Evolutionary conservation across 2,888 invertebrate species (phyloP), one percentile per base, ranked within the genome.

Genomic region (Acleris laterana): DNA sequence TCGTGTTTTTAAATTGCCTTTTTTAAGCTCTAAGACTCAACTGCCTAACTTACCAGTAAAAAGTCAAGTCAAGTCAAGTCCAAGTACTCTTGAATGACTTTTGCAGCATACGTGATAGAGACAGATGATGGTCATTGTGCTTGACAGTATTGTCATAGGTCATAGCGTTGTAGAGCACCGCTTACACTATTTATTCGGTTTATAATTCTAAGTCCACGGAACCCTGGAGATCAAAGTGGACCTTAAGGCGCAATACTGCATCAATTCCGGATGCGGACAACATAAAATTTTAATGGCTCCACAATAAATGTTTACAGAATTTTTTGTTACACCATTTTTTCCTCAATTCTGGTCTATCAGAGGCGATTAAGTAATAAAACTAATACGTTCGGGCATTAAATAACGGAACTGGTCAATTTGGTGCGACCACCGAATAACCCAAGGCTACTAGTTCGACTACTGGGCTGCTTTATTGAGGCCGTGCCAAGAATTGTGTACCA

Each of bases 321-420:
- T 68, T 69, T 68, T 70, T 61, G 57, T 38, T 51, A 63, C 28
- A 25, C 62, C 32, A 46, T 55, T 62, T 62, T 77, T 84, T 80
- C 76, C 79, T 77, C 69, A 74, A 69, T 76, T 73, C 63, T 80
- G 78, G 81, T 81, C 82, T 81, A 84, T 83, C 77, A 80, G 78
- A 80, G 77, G 70, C 76, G 74, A 89, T 89, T 88, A 89, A 86
- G 87, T 87, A 85, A 89, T 89, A 88, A 88, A 87, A 82, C 78
- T 83, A 82, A 88, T 87, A 76, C 81, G 79, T 80, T 80, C 71
- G 74, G 71, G 75, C 76, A 78, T 84, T 83, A 84, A 78, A 70
- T 80, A 87, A 88, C 85, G 85, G 87, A 81, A 84, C 82, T 78
- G 76, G 78, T 78, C 82, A 82, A 87, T 87, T 87, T 85, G 72